Percentiles rank a stretch among this genome's conserved stretches.
Evolutionary conservation across 2,888 invertebrate species (phyloP).

Genomic region (Oscheius myriophilus): DNA sequence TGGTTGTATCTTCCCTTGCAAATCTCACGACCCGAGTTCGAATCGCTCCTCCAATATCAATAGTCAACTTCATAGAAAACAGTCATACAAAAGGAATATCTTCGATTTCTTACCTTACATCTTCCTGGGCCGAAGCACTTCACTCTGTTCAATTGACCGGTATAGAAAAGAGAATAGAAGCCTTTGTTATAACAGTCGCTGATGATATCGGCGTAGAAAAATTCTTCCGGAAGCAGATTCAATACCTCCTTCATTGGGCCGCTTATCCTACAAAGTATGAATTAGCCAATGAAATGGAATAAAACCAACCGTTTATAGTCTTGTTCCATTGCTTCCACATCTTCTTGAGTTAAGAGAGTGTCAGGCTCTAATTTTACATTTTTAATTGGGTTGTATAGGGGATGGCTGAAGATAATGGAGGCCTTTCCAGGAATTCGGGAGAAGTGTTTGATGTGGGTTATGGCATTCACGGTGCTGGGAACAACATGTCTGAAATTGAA

Average conservation of each 20-base stretch:
- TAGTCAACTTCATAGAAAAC: too few species aligned
- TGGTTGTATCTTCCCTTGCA: too few species aligned
- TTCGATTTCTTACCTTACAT: conserved; percentile 13
- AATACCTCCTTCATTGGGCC: background rate
- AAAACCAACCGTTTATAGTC: conserved; percentile 7
- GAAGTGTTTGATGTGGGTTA: conserved; percentile 23
- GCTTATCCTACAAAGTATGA: background rate
- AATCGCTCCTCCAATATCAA: too few species aligned
- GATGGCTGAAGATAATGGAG: background rate
- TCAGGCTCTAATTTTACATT: background rate
- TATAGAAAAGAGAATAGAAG: conserved; percentile 15
- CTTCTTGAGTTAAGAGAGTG: background rate
- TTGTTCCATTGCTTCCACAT: conserved; percentile 17
- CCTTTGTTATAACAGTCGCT: conserved; percentile 11
- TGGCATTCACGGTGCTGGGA: conserved; percentile 10
- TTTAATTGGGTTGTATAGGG: conserved; percentile 12
- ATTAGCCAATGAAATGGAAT: background rate
- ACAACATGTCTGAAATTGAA: conserved; percentile 17
- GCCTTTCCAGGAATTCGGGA: background rate
- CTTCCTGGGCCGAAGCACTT: conserved; percentile 27
- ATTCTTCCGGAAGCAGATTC: background rate
- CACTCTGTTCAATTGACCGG: conserved; percentile 6
- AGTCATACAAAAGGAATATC: background rate
- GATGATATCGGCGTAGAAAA: background rate
- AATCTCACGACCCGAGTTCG: too few species aligned